Evolutionary conservation across 2,113 vertebrate species (phyloP).

Genomic region (Nycticebus coucang): DNA sequence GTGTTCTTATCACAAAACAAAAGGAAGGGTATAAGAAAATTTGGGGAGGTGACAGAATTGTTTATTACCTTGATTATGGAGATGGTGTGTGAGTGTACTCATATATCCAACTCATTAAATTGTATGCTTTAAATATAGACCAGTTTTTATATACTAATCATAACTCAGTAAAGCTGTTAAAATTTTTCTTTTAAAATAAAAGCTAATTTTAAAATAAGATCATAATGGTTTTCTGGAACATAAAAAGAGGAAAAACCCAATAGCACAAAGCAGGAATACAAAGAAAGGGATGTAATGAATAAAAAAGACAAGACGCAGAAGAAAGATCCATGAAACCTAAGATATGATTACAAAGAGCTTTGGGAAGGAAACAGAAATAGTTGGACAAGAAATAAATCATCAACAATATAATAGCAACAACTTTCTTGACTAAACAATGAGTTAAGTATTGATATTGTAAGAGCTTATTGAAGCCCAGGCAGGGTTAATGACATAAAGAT

Average conservation of each 20-base stretch:
- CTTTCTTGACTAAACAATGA: not conserved
- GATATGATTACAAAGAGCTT: not conserved
- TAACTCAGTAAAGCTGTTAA: not conserved
- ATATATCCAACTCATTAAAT: not conserved
- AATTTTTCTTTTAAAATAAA: not conserved
- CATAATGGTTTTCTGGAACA: not conserved
- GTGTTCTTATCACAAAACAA: not conserved
- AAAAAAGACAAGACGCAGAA: not conserved
- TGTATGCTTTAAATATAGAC: not conserved
- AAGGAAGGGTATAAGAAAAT: not conserved
- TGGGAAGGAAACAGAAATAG: not conserved
- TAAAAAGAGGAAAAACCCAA: not conserved
- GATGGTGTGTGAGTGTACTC: not conserved
- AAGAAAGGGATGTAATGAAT: not conserved
- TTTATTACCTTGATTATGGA: not conserved
- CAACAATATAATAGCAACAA: not conserved
- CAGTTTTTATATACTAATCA: not conserved
- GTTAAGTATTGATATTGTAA: not conserved
- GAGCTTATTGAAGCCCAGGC: not conserved
- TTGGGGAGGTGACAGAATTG: not conserved
- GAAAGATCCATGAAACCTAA: not conserved
- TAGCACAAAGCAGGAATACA: not conserved
- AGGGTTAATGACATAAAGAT: slow-evolving; percentile 7
- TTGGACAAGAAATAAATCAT: not conserved
- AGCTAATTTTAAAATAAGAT: not conserved